Evolutionary conservation across 2,113 vertebrate genomes (phyloP), one percentile per base, ranked within the genome.

Genomic region (Lamprotornis superbus): DNA sequence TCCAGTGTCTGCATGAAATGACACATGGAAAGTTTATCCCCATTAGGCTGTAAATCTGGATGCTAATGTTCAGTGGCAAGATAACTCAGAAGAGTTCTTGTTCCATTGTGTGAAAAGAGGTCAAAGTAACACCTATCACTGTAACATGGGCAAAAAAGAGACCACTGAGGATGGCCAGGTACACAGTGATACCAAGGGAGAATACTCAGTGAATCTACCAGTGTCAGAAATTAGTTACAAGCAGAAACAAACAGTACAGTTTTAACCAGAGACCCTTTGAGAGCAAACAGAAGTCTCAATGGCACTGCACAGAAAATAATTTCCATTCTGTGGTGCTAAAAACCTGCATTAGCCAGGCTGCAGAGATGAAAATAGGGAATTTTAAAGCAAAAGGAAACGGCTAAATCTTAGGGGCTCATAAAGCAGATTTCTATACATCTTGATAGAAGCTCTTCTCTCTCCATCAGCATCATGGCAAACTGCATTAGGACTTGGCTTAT

Each of bases 191-290:
- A 77, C 23, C 70, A 59, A 42, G 14, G 12, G 12, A 79, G 31
- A 55, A 50, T 2, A 82, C 10, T 11, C 21, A 82, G 46, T 18
- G 47, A 86, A 81, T 3, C 69, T 31, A 23, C 21, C 44, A 63
- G 25, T 11, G 33, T 9, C 39, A 87, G 12, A 71, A 87, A 76
- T 11, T 1, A 90, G 42, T 20, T 59, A 89, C 39, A 83, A 92
- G 50, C 67, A 68, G 47, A 90, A 82, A 7, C 28, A 60, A 75
- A 87, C 0, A 0, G 9, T 11, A 21, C 5, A 15, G 3, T 23
- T 81, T 83, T 37, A 60, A 44, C 13, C 46, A 64, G 40, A 64
- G 20, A 56, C 61, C 37, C n/a, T 61, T 5, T 21, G 53, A 87
- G 39, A 67, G 46, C n/a, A 83, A 56, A 8, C 10, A 69, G 11